Evolutionary conservation across 2,888 invertebrate species (phyloP), one percentile per base, ranked within the genome.

Genomic region (Noctua janthe): DNA sequence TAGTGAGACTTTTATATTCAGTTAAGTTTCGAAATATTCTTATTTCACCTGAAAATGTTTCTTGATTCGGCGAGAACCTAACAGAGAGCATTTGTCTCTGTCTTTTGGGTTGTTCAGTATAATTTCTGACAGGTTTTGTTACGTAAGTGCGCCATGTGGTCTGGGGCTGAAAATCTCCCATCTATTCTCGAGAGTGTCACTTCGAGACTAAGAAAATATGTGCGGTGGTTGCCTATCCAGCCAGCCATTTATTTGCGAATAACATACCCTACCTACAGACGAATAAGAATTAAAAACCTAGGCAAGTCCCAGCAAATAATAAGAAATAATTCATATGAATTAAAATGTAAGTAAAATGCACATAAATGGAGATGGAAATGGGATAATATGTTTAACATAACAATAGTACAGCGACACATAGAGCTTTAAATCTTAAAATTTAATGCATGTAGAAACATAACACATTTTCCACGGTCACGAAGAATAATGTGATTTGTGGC

Each of bases 1-100:
- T 66, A 86, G 87, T 87, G 87, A 90, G 90, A 89, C 80, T 81
- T 85, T 83, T 83, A 85, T 86, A 90, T 89, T 87, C 80, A 82
- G 90, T 88, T 89, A 90, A 90, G 89, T 90, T 91, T 90, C 87
- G 86, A 85, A 74, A 84, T 80, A 88, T 88, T 89, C 87, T 90
- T 47, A 10, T 88, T 89, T 89, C 20, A 20, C 87, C 88, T 89
- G 85, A 91, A 90, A 92, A 90, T 90, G 88, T 91, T 90, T 87
- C 88, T 81, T 87, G 81, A 80, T 90, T 70, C 29, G 43, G 67
- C 13, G 17, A 29, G 17, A 56, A 39, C 47, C 11, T 39, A 71
- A 15, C 3, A 59, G 23, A 80, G 23, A 47, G n/a, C 29, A 29
- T 69, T 69, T n/a, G 17, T 47, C 51, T 74, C 35, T 39, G 54